phyloP scores from a whole-genome alignment of 2,113 vertebrate genomes.

The Equus quagga region DNA sequence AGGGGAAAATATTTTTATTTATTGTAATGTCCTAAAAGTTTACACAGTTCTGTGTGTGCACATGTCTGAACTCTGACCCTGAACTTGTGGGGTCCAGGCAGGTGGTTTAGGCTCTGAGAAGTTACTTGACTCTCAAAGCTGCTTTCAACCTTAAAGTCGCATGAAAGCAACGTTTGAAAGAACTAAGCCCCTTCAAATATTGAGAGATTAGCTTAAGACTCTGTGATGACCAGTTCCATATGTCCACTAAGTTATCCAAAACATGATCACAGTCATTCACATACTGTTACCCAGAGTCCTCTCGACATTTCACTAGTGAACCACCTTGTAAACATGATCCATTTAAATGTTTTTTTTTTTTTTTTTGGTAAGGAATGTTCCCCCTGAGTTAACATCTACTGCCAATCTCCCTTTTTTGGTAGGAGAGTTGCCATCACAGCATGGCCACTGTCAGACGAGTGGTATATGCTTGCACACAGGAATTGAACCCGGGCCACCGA shows the following conservation, averaged over 20 bases:
- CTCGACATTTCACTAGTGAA: neutral
- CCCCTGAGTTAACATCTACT: too few relatives aligned
- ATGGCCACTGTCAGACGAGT: too few relatives aligned
- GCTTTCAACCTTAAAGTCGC: neutral
- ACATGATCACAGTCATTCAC: neutral
- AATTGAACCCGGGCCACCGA: too few relatives aligned
- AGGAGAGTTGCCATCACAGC: too few relatives aligned
- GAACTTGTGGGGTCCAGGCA: neutral
- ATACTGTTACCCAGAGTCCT: neutral
- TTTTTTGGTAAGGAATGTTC: too few relatives aligned
- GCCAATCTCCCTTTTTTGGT: too few relatives aligned
- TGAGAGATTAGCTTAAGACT: slow-evolving; percentile 17
- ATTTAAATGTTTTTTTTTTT: too few relatives aligned
- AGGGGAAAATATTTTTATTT: neutral
- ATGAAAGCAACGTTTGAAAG: slow-evolving; percentile 6
- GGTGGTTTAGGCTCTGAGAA: neutral
- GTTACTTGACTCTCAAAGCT: neutral
- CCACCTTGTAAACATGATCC: neutral
- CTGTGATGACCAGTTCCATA: neutral
- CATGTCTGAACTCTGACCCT: neutral
- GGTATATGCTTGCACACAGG: too few relatives aligned
- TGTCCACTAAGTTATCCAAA: neutral
- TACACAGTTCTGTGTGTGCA: neutral
- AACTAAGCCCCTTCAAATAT: neutral
- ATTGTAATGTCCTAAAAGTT: neutral